These are phyloP conservation scores for Prochilodus magdalenae DNA, from an alignment of 2,113 vertebrate species.

Conservation along the genomic window DNA sequence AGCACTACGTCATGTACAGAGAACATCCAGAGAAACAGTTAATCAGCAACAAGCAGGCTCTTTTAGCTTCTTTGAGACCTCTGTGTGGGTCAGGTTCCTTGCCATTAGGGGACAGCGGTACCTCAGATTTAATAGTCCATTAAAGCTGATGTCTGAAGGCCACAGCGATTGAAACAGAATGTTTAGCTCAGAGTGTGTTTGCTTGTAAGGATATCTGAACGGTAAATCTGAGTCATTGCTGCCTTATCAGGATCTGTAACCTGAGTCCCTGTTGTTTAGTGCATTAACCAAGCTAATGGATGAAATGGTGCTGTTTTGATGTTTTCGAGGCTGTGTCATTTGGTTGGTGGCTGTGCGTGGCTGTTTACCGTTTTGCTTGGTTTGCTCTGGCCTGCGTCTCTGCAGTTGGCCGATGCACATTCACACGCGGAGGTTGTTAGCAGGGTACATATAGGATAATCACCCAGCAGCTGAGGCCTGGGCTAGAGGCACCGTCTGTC, in stretches of 20 bases:
- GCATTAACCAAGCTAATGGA: neutral
- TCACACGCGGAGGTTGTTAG: conserved; percentile 5
- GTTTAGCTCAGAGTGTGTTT: neutral
- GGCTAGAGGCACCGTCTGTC: conserved; percentile 31
- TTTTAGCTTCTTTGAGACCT: neutral
- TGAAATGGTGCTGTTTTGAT: neutral
- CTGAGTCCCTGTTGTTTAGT: neutral
- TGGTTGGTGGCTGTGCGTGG: neutral
- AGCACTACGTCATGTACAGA: neutral
- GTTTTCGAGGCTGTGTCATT: neutral
- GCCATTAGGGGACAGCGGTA: neutral
- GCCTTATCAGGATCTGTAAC: neutral
- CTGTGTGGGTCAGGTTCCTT: conserved; percentile 1
- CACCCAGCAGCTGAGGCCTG: conserved; percentile 23
- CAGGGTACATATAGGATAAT: conserved; percentile 30
- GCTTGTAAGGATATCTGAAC: neutral
- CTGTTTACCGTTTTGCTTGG: neutral
- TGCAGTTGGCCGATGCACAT: neutral
- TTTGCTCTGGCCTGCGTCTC: neutral
- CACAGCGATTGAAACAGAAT: neutral
- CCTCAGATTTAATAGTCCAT: neutral
- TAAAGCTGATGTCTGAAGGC: neutral
- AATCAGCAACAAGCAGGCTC: neutral
- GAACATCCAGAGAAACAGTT: neutral
- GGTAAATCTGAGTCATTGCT: conserved; percentile 13